phyloP scores from a whole-genome alignment of 2,113 vertebrate genomes.

The Dendrocopos noguchii region DNA sequence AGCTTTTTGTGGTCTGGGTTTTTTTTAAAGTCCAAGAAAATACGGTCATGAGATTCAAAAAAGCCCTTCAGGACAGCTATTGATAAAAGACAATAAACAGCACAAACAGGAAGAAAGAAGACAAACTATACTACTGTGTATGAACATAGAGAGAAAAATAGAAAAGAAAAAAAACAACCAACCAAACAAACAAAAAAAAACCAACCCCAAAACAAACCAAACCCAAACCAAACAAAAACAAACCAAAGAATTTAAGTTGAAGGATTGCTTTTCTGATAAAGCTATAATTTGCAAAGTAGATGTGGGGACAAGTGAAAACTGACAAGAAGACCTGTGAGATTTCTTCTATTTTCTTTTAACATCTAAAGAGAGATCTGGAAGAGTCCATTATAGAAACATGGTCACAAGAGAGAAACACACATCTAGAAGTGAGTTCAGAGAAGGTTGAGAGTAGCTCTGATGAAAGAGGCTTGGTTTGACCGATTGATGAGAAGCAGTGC shows the following conservation, averaged over 20 bases:
- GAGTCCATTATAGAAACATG: accelerated
- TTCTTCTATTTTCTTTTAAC: neutral
- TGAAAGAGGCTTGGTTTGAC: no score
- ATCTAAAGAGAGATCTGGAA: neutral
- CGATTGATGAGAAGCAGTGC: no score
- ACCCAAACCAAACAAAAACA: no score
- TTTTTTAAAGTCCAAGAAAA: neutral
- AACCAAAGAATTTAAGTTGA: neutral
- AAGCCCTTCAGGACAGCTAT: neutral
- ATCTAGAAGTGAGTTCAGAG: neutral
- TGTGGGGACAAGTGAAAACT: neutral
- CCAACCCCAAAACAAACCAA: no score
- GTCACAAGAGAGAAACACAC: neutral
- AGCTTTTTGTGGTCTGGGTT: no score
- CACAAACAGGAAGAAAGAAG: neutral
- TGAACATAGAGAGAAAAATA: neutral
- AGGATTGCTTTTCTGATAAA: neutral
- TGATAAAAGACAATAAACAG: neutral
- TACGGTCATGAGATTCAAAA: neutral
- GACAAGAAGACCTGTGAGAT: neutral
- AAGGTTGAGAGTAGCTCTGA: neutral
- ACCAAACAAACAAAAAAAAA: no score
- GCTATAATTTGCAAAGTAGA: neutral
- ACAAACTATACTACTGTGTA: neutral
- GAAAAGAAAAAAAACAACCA: neutral